A percentile compares a stretch with the other conserved stretches of the same genome.
These are phyloP conservation scores for Megalops cyprinoides DNA, from an alignment of 2,797 vertebrate genomes.

Conservation along the genomic window DNA sequence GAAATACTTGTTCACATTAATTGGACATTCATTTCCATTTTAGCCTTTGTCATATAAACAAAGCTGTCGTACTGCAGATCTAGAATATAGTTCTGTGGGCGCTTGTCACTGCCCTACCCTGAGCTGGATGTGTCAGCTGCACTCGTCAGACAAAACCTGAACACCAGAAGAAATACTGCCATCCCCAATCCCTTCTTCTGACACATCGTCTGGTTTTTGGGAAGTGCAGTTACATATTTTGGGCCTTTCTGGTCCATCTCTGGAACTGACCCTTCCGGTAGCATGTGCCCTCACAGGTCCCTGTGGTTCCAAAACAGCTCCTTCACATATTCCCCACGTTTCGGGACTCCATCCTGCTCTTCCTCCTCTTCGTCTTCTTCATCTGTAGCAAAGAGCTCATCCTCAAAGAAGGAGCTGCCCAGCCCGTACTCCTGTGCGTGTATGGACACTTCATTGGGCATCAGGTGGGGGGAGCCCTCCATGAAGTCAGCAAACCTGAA, in stretches of 20 bases:
- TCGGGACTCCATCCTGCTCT: neutral
- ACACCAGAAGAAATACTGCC: slow-evolving; percentile 1
- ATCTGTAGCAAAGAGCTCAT: slow-evolving; percentile 81
- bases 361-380: slow-evolving; percentile 68
- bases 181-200: neutral
- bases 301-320: slow-evolving; percentile 14
- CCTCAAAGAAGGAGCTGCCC: slow-evolving; percentile 77
- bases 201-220: neutral
- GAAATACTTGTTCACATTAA: too few species aligned
- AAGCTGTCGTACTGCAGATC: neutral
- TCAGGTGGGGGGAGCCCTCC: slow-evolving; percentile 86
- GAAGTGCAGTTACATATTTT: neutral
- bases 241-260: neutral
- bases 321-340: slow-evolving; percentile 10
- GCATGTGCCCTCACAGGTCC: slow-evolving; percentile 5
- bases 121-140: neutral
- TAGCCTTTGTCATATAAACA: neutral
- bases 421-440: slow-evolving; percentile 90
- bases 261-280: neutral
- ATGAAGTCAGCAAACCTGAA: slow-evolving; percentile 93
- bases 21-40: neutral
- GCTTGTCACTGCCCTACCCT: neutral
- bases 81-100: neutral
- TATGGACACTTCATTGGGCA: slow-evolving; percentile 81
- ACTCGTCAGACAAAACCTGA: neutral